Conservation (phyloP, 2,797 vertebrate species). For the Channallabes apus region DNA sequence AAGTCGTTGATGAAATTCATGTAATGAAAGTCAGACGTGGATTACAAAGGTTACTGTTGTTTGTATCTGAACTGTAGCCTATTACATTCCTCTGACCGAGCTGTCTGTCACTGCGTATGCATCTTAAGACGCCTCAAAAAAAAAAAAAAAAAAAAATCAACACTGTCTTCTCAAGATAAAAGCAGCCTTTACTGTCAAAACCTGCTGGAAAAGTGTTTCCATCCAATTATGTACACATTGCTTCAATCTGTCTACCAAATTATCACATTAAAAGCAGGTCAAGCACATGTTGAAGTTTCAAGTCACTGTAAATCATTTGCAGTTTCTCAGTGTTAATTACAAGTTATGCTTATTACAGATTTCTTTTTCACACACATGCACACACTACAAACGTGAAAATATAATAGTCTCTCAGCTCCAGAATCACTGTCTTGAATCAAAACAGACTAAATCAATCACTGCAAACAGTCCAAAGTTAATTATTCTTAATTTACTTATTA, state of each 20-base stretch:
- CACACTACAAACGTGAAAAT: background rate
- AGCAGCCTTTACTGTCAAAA: constrained; percentile 6
- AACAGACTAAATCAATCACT: background rate
- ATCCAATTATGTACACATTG: constrained; percentile 27
- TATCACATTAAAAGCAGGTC: constrained; percentile 33
- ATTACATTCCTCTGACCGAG: constrained; percentile 15
- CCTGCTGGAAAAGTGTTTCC: constrained; percentile 13
- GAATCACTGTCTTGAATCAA: background rate
- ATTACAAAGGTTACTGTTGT: constrained; percentile 19
- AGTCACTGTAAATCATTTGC: constrained; percentile 11
- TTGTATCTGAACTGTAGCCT: constrained; percentile 6
- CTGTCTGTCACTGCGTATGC: background rate
- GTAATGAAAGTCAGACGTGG: constrained; percentile 19
- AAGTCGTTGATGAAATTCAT: background rate
- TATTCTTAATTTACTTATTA: background rate
- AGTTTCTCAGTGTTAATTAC: background rate
- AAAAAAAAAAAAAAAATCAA: background rate
- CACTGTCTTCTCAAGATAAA: background rate
- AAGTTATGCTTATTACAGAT: constrained; percentile 5
- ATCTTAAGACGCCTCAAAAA: background rate
- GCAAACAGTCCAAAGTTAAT: background rate
- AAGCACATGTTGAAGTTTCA: constrained; percentile 26
- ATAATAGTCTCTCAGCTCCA: background rate
- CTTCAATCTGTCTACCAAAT: constrained; percentile 31
- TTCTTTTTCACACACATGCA: background rate